Evolutionary conservation across 2,888 invertebrate species (phyloP).

Genomic region (Tenthredo distinguenda): DNA sequence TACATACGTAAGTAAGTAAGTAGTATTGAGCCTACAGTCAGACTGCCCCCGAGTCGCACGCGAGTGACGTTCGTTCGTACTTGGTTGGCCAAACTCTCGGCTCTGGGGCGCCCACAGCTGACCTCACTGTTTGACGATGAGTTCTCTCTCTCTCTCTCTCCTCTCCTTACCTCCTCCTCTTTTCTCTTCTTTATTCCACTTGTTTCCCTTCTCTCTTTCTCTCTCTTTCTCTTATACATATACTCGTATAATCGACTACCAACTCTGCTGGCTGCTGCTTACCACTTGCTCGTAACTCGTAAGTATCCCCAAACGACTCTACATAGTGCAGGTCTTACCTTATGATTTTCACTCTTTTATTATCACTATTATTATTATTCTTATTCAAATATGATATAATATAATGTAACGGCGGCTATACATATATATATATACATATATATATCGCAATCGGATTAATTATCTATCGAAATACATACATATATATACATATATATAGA

Average conservation of each 20-base stretch:
- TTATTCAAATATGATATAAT: too few relatives aligned
- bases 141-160: background rate
- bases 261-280: background rate
- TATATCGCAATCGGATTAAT: too few relatives aligned
- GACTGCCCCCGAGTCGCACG: background rate
- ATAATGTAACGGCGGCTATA: too few relatives aligned
- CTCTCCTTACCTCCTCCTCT: conserved; percentile 56
- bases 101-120: conserved; percentile 16
- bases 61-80: conserved; percentile 4
- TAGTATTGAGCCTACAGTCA: background rate
- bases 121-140: conserved; percentile 14
- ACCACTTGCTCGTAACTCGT: background rate
- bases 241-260: background rate
- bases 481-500: too few relatives aligned
- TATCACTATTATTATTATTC: too few relatives aligned
- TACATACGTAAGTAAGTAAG: background rate
- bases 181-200: conserved; percentile 23
- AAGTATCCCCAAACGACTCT: background rate
- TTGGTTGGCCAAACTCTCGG: conserved; percentile 1
- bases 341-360: too few relatives aligned
- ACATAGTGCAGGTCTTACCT: too few relatives aligned
- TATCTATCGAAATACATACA: too few relatives aligned
- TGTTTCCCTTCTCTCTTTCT: background rate
- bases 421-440: too few relatives aligned
- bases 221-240: background rate